A percentile compares a stretch with the other conserved stretches of the same genome.
These are phyloP conservation scores for Astropecten irregularis DNA, from an alignment of 53 echinoderm and acorn worm species.

Conservation along the genomic window DNA sequence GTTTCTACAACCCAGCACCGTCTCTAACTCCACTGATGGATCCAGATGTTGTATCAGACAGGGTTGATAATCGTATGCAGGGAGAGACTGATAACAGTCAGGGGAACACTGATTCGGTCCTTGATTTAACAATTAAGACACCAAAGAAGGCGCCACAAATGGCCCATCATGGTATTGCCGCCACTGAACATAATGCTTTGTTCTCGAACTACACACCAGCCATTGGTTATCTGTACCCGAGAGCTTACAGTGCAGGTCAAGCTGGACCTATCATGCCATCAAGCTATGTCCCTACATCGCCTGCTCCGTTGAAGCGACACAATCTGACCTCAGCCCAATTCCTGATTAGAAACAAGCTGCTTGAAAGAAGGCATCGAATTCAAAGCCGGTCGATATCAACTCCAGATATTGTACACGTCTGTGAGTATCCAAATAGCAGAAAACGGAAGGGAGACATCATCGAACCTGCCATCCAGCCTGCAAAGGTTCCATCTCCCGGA, in stretches of 20 bases:
- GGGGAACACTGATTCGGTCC: not conserved
- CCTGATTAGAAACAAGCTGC: slow-evolving; percentile 22
- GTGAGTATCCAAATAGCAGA: not conserved
- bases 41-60: not conserved
- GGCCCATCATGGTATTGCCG: not conserved
- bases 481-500: not conserved
- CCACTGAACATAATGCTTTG: not conserved
- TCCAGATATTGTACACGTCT: slow-evolving; percentile 28
- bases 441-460: not conserved
- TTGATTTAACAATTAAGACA: not conserved
- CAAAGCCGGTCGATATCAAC: slow-evolving; percentile 13
- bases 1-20: slow-evolving; percentile 36
- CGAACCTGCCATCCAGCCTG: not conserved
- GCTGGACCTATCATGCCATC: slow-evolving; percentile 28
- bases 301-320: not conserved
- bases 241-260: slow-evolving; percentile 8
- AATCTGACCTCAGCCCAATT: slow-evolving; percentile 19
- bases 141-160: not conserved
- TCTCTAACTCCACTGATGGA: slow-evolving; percentile 6
- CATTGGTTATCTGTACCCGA: not conserved
- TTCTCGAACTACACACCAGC: not conserved
- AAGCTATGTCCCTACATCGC: not conserved
- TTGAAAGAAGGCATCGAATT: slow-evolving; percentile 20
- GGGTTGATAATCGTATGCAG: not conserved
- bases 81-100: not conserved